These are phyloP conservation scores for Pelecanus crispus DNA, from an alignment of 2,113 vertebrate genomes.

Conservation along the genomic window DNA sequence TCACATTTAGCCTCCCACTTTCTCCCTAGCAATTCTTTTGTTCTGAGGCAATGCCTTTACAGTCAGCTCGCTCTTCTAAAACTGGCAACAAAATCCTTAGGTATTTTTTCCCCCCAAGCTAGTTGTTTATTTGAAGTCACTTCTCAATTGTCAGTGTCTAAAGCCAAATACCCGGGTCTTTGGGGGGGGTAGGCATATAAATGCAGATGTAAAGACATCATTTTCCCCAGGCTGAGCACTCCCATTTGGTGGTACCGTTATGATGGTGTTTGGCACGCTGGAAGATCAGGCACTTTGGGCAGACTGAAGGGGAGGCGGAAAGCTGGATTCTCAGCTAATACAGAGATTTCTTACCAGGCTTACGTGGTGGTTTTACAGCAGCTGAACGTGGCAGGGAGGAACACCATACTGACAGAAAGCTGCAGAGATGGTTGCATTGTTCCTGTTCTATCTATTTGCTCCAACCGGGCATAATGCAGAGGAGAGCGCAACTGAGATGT, in stretches of 20 bases:
- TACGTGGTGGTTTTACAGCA: not conserved
- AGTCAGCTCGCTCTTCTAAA: not conserved
- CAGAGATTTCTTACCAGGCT: not conserved
- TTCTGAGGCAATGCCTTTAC: not conserved
- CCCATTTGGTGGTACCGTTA: not conserved
- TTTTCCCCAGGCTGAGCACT: not conserved
- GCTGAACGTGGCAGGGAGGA: not conserved
- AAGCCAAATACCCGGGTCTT: not conserved
- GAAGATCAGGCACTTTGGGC: not conserved
- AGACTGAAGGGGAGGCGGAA: not conserved
- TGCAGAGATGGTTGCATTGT: not conserved
- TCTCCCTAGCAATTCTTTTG: not conserved
- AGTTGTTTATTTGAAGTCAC: not conserved
- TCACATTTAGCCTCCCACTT: not conserved
- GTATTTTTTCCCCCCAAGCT: not conserved
- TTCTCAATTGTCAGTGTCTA: not conserved
- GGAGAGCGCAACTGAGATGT: not conserved
- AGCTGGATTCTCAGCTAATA: not conserved
- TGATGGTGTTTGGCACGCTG: not conserved
- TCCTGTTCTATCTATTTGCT: not conserved
- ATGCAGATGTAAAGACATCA: accelerated
- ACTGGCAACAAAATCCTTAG: not conserved
- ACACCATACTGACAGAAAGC: not conserved
- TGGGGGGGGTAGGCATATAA: not conserved
- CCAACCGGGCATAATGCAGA: accelerated